A percentile compares a stretch with the other conserved stretches of the same genome.
phyloP scores from a whole-genome alignment of 37 sponge, comb jelly and placozoan species.

The Oopsacas minuta region DNA sequence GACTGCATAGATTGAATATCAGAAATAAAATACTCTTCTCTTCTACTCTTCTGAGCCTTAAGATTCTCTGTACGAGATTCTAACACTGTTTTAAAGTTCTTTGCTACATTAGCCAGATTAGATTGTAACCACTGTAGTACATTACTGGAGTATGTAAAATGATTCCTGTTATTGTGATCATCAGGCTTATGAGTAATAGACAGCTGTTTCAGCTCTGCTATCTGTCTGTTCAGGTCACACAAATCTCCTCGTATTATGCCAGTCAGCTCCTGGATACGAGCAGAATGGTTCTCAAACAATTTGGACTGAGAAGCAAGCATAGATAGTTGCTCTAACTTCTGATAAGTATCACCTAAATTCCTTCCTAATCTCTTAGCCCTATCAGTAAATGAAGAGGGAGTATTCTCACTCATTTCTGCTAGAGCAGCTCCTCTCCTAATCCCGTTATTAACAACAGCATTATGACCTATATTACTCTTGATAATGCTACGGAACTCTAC shows the following conservation, averaged over 20 bases:
- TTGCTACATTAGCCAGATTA: conserved; percentile 65
- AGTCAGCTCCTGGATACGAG: conserved; percentile 89
- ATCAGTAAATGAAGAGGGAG: background rate
- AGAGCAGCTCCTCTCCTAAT: background rate
- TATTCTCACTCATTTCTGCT: background rate
- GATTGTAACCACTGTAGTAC: conserved; percentile 41
- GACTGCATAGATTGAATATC: background rate
- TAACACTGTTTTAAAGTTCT: conserved; percentile 84
- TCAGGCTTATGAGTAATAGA: background rate
- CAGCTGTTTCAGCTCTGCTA: conserved; percentile 8
- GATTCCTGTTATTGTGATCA: background rate
- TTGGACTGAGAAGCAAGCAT: conserved; percentile 5
- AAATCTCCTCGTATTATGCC: conserved; percentile 64
- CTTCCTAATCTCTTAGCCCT: background rate
- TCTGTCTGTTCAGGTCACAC: background rate
- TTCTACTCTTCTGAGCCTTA: conserved; percentile 70
- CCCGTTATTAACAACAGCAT: background rate
- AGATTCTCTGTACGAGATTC: conserved; percentile 83
- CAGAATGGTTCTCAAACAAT: conserved; percentile 80
- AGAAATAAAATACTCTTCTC: conserved; percentile 58
- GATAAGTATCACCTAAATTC: background rate
- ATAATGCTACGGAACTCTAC: background rate
- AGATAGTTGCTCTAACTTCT: conserved; percentile 4
- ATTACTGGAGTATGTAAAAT: background rate
- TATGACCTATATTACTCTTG: background rate